Base-by-base conservation (phyloP, 2,888 invertebrate species). In the Athripsodes cinereus region DNA sequence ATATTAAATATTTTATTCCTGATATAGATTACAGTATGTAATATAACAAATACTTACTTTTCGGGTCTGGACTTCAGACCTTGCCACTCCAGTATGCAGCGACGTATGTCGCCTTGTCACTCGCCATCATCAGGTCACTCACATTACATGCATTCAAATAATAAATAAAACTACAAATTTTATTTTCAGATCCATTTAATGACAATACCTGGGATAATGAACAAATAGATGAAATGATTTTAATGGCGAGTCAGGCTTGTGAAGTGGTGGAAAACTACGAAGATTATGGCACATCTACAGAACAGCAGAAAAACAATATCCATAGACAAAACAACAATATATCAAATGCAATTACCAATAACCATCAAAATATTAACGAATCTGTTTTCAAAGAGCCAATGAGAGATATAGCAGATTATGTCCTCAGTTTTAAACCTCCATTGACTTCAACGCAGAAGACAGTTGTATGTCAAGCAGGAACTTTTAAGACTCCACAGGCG, bases 231-330 rank as follows among this genome's bases (percentile, higher is more conserved):
- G 57, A 52, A 22, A 74, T 79, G 34, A 67, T 79, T 0, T 68
- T 79, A 10, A 67, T 77, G 64, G 78, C 76, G 0, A 78, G 78
- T 59, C 78, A 78, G 64, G 78, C 72, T 1, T 78, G 75, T 61
- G 79, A 79, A 60, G 69, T 76, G 22, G 75, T 69, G 0, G 74
- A 70, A 62, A 69, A 61, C 18, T n/a, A n/a, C n/a, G n/a, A n/a
- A n/a, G n/a, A n/a, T n/a, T n/a, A n/a, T n/a, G n/a, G n/a, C n/a
- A n/a, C n/a, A n/a, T n/a, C n/a, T n/a, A n/a, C n/a, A n/a, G n/a
- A n/a, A n/a, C n/a, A n/a, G n/a, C n/a, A n/a, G n/a, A n/a, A n/a
- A n/a, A n/a, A n/a, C n/a, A 31, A 8, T 11, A 8, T 11, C 31
- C 31, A 31, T 31, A 40, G 13, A 8, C n/a, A n/a, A 13, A 8